phyloP scores from a whole-genome alignment of 1,140 invertebrate species.

The Drosophila guanche region DNA sequence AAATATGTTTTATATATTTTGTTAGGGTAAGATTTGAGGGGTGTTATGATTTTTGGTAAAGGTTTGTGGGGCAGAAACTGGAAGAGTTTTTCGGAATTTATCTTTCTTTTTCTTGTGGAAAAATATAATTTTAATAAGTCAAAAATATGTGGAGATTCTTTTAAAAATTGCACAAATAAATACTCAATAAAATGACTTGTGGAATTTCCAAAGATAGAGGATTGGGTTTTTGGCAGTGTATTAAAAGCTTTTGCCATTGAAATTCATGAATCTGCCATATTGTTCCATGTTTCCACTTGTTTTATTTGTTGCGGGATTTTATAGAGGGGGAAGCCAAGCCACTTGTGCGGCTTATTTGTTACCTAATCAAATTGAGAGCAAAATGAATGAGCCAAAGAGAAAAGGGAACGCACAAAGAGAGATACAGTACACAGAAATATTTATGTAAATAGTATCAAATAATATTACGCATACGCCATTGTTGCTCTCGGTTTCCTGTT shows the following conservation, averaged over 20 bases:
- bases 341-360: conserved; percentile 78
- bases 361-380: conserved; percentile 74
- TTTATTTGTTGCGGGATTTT: conserved; percentile 28
- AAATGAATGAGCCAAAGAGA: conserved; percentile 23
- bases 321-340: conserved; percentile 27
- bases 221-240: too few species aligned
- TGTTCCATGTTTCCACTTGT: conserved; percentile 16
- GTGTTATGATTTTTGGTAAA: conserved; percentile 9
- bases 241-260: too few species aligned
- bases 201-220: too few species aligned
- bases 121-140: too few species aligned
- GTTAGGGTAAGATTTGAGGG: conserved; percentile 7
- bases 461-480: conserved; percentile 78
- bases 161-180: too few species aligned
- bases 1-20: conserved; percentile 59
- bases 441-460: conserved; percentile 46
- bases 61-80: too few species aligned
- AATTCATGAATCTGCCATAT: too few species aligned
- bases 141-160: too few species aligned
- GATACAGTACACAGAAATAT: background rate
- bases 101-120: too few species aligned
- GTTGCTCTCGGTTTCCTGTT: conserved; percentile 30
- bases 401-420: background rate
- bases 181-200: too few species aligned
- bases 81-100: too few species aligned